Evolutionary conservation across 2,797 vertebrate genomes (phyloP), one percentile per base, ranked within the genome.

Genomic region (Pipistrellus pipistrellus): DNA sequence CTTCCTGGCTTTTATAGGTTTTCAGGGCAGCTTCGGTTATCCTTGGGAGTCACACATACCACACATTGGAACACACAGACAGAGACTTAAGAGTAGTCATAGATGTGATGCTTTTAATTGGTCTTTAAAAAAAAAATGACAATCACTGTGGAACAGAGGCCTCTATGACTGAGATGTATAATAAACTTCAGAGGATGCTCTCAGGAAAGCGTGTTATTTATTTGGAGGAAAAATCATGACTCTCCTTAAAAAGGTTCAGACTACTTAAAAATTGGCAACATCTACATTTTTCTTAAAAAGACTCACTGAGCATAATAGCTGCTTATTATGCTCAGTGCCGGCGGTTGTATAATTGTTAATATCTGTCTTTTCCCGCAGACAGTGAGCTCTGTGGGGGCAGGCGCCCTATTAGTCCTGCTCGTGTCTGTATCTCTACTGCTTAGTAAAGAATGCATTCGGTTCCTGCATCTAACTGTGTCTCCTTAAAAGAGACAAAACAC

Each of bases 221-320:
- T 92, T 69, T 75, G 59, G 72, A 76, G n/a, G 83, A 77, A 90
- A 93, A 48, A n/a, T 46, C 35, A 23, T 68, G 66, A 92, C 38
- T 95, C 59, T 90, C 44, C 25, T 85, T 41, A 78, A 27, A 71
- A 83, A 71, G n/a, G 9, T 94, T 96, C 30, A 71, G 75, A 46
- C 38, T 86, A 10, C 59, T 90, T 80, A 8, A 92, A 93, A 48
- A 90, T 55, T 41, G 73, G 27, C 85, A 18, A 48, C 25, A 21
- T 72, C 15, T 80, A 32, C 20, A 38, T 35, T 91, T 78, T 80
- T 89, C 62, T 78, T 87, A 51, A 53, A 72, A 51, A 92, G 64
- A 72, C 38, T 73, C 69, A 27, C 13, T 83, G 57, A 85, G 17
- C 38, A 53, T 38, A 48, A 68, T 77, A 80, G 80, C 66, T 27